Evolutionary conservation across 2,888 invertebrate species (phyloP).

Genomic region (Scotopteryx bipunctaria): DNA sequence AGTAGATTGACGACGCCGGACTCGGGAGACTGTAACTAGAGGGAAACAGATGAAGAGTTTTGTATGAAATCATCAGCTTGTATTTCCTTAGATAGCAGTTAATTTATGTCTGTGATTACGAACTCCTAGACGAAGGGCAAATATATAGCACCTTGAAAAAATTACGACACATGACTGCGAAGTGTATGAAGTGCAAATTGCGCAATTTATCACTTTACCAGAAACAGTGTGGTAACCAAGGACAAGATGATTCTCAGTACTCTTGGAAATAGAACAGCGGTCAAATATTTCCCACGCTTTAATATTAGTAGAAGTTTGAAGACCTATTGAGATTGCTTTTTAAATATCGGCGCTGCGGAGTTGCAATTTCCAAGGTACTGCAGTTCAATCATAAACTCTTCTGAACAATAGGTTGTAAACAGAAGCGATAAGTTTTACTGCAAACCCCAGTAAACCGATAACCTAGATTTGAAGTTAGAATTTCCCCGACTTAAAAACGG

Average conservation of each 20-base stretch:
- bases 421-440: slow-evolving; percentile 72
- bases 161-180: too few relatives aligned
- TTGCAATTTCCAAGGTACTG: slow-evolving; percentile 17
- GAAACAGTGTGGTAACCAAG: background rate
- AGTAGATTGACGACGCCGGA: background rate
- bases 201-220: too few relatives aligned
- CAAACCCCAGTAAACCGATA: slow-evolving; percentile 64
- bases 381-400: slow-evolving; percentile 47
- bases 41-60: background rate
- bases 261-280: background rate
- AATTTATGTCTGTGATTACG: too few relatives aligned
- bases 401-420: slow-evolving; percentile 74
- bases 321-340: background rate
- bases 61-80: background rate
- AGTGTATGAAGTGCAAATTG: too few relatives aligned
- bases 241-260: background rate
- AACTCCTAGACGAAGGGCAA: too few relatives aligned
- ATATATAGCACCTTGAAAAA: too few relatives aligned
- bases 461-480: slow-evolving; percentile 57
- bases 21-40: too few relatives aligned
- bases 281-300: background rate
- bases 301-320: too few relatives aligned
- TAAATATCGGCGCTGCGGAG: slow-evolving; percentile 7
- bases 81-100: background rate
- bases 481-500: slow-evolving; percentile 4